Conservation (phyloP, 2,797 vertebrate genomes). For the Manis pentadactyla region DNA sequence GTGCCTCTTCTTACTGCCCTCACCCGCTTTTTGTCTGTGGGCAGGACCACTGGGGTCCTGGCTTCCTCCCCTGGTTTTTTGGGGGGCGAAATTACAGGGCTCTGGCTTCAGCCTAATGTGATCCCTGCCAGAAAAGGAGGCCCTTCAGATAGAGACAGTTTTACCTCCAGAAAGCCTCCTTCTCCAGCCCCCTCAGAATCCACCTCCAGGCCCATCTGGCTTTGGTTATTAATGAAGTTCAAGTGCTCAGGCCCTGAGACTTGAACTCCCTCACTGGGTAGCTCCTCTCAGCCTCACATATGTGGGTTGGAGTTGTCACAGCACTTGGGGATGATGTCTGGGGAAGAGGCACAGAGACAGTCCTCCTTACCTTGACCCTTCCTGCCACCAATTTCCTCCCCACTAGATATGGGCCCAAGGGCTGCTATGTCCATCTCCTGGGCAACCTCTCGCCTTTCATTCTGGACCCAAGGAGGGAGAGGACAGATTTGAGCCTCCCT, state of each 20-base stretch:
- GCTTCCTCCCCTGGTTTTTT: background rate
- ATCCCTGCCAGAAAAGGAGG: background rate
- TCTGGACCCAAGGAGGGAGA: background rate
- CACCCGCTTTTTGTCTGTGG: background rate
- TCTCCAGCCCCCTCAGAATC: background rate
- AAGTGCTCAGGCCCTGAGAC: background rate
- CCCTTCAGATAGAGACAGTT: background rate
- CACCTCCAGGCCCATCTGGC: background rate
- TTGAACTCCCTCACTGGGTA: background rate
- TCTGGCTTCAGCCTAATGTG: background rate
- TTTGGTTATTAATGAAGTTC: background rate
- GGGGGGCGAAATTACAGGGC: background rate
- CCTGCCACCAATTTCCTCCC: background rate
- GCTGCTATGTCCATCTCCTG: background rate
- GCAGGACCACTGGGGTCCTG: background rate
- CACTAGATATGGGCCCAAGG: background rate
- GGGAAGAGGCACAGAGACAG: background rate
- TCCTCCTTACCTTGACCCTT: background rate
- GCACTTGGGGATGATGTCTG: background rate
- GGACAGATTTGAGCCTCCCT: background rate
- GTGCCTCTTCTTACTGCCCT: background rate
- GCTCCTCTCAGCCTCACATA: background rate
- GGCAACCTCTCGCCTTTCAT: background rate
- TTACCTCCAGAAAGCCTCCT: background rate
- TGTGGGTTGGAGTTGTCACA: background rate